phyloP scores from a whole-genome alignment of 2,888 invertebrate genomes.

The Stramonita haemastoma region DNA sequence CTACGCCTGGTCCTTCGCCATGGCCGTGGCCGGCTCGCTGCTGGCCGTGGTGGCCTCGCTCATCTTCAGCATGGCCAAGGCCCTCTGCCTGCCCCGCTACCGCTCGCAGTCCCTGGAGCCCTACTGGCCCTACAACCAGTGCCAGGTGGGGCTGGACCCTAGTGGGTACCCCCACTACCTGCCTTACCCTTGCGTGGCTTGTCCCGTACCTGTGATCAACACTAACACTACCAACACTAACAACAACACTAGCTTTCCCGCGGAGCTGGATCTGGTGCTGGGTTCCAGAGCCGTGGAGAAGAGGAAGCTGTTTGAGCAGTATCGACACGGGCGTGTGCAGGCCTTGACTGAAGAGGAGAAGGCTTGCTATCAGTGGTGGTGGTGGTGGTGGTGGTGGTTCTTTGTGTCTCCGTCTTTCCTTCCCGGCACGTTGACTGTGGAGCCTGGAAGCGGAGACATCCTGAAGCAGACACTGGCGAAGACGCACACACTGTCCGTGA shows the following conservation, averaged over 20 bases:
- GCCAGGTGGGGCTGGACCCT: background rate
- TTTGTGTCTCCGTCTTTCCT: background rate
- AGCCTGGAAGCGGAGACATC: background rate
- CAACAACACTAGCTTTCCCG: too few species aligned
- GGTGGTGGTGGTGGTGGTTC: too few species aligned
- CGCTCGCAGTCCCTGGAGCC: background rate
- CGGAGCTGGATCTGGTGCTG: background rate
- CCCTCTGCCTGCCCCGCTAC: background rate
- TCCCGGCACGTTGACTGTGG: background rate
- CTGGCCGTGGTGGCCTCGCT: constrained; percentile 18
- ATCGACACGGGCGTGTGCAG: background rate
- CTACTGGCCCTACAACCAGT: constrained; percentile 29
- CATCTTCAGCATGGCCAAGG: background rate
- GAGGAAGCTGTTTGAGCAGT: background rate
- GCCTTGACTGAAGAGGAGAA: background rate
- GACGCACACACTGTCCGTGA: too few species aligned
- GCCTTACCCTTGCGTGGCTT: background rate
- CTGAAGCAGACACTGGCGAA: background rate
- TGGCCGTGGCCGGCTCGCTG: background rate
- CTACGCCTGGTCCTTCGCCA: constrained; percentile 34
- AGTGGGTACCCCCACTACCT: background rate
- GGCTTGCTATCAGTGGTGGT: background rate
- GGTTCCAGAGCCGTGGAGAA: background rate
- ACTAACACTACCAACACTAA: too few species aligned
- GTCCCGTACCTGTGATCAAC: background rate